These are phyloP conservation scores for Misgurnus anguillicaudatus DNA, from an alignment of 2,113 vertebrate species.

Conservation along the genomic window DNA sequence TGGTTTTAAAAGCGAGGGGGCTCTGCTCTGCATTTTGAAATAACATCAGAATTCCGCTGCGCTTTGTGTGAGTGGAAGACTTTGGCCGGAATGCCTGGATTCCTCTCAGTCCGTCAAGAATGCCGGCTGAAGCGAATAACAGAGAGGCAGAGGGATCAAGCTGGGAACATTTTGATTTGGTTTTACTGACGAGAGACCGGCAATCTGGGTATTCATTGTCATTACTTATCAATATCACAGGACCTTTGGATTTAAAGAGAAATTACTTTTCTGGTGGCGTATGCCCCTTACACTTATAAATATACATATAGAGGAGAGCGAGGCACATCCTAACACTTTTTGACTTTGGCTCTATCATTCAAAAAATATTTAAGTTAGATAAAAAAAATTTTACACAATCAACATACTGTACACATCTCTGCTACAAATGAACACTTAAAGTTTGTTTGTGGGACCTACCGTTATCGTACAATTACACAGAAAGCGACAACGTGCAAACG, in stretches of 20 bases:
- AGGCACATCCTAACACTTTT: no score
- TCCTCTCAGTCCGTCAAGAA: constrained; percentile 42
- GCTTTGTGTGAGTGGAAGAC: constrained; percentile 17
- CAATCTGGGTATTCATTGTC: constrained; percentile 12
- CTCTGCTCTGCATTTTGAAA: constrained; percentile 22
- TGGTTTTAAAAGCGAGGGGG: background rate
- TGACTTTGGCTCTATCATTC: no score
- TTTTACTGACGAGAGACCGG: background rate
- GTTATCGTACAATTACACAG: no score
- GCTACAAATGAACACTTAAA: no score
- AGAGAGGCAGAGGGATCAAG: constrained; percentile 34
- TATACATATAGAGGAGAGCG: background rate
- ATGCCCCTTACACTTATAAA: background rate
- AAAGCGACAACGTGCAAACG: no score
- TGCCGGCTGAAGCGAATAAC: constrained; percentile 30
- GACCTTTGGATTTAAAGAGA: background rate
- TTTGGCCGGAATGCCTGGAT: constrained; percentile 46
- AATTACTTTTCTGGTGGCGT: background rate
- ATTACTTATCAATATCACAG: constrained; percentile 3
- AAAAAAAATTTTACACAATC: no score
- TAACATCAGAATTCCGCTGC: constrained; percentile 22
- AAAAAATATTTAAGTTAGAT: no score
- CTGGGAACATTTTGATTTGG: constrained; percentile 24
- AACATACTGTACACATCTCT: no score
- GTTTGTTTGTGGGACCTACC: no score